Conservation (phyloP, 1,140 invertebrate species). For the Copidosoma floridanum region DNA sequence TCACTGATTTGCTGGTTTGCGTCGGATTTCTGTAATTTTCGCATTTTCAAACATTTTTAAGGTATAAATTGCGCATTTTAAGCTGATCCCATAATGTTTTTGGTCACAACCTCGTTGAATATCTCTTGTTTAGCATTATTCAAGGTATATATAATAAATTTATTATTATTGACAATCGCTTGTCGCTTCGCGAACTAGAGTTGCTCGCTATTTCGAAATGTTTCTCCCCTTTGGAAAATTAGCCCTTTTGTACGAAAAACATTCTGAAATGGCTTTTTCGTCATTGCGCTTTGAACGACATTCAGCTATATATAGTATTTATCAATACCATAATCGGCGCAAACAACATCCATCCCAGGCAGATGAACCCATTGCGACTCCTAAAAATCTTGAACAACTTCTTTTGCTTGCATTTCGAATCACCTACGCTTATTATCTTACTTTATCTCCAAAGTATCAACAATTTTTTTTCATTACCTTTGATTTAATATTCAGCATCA, state of each 20-base stretch:
- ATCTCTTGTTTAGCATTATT: not conserved
- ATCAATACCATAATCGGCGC: slow-evolving; percentile 1
- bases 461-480: too few species aligned
- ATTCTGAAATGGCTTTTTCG: slow-evolving; percentile 16
- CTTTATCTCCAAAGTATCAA: too few species aligned
- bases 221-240: too few species aligned
- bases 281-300: not conserved
- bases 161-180: slow-evolving; percentile 6
- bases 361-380: slow-evolving; percentile 30
- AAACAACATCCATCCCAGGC: slow-evolving; percentile 37
- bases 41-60: too few species aligned
- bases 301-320: not conserved
- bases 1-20: not conserved
- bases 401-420: too few species aligned
- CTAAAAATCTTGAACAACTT: slow-evolving; percentile 15
- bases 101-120: slow-evolving; percentile 51
- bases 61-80: slow-evolving; percentile 50
- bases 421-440: not conserved
- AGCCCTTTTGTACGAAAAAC: too few species aligned
- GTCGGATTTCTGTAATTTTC: too few species aligned
- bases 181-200: not conserved
- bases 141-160: slow-evolving; percentile 17
- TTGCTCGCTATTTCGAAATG: too few species aligned
- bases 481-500: too few species aligned
- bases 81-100: slow-evolving; percentile 52